Conservation (phyloP, 2,797 vertebrate species). For the Semaprochilodus insignis region DNA sequence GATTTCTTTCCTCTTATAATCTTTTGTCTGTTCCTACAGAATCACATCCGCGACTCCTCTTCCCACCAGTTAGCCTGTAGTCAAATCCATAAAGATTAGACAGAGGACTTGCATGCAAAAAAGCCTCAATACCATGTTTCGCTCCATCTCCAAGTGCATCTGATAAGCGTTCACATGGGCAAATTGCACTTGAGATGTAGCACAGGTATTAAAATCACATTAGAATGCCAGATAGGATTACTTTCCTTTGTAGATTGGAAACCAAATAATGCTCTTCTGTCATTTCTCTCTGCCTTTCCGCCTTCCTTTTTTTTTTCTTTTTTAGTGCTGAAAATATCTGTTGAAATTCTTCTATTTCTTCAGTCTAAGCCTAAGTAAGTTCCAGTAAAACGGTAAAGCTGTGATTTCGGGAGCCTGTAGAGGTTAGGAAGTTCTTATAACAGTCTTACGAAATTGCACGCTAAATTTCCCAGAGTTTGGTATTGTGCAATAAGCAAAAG, state of each 20-base stretch:
- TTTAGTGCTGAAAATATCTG: constrained; percentile 54
- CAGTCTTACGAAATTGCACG: constrained; percentile 41
- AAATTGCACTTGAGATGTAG: constrained; percentile 63
- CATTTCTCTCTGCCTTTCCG: constrained; percentile 29
- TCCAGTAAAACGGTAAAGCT: constrained; percentile 53
- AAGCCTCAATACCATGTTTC: constrained; percentile 58
- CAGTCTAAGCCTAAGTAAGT: constrained; percentile 53
- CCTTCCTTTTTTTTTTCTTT: constrained; percentile 29
- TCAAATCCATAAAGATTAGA: constrained; percentile 63
- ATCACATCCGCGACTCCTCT: constrained; percentile 32
- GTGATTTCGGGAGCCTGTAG: constrained; percentile 23
- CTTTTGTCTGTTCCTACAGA: constrained; percentile 37
- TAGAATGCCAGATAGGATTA: constrained; percentile 62
- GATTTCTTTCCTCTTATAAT: constrained; percentile 30
- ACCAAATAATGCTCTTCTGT: constrained; percentile 50
- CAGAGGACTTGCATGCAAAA: constrained; percentile 54
- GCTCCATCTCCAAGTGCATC: constrained; percentile 62
- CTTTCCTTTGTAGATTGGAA: constrained; percentile 67
- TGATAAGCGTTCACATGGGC: constrained; percentile 66
- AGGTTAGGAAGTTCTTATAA: constrained; percentile 45
- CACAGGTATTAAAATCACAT: constrained; percentile 68
- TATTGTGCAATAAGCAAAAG: constrained; percentile 56
- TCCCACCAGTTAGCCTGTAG: constrained; percentile 52
- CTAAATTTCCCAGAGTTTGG: constrained; percentile 40
- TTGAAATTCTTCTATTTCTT: constrained; percentile 60